phyloP scores from a whole-genome alignment of 2,113 vertebrate genomes.

The Pteropus alecto region DNA sequence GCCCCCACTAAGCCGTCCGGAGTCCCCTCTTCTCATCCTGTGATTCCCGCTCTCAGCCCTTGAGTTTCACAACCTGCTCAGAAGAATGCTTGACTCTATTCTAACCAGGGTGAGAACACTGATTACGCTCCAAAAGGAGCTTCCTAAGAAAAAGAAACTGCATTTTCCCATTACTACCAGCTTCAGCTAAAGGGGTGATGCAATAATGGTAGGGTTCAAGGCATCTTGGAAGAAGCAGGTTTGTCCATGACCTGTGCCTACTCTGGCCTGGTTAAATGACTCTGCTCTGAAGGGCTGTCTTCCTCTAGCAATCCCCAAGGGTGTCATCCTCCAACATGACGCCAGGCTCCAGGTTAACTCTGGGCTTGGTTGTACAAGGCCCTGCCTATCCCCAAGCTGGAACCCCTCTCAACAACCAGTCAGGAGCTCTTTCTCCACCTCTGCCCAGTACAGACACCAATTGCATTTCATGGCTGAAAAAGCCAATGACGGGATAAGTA shows the following conservation, averaged over 20 bases:
- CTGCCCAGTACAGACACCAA: not conserved
- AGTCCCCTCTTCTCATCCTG: not conserved
- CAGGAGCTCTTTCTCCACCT: not conserved
- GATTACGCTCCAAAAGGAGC: not conserved
- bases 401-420: not conserved
- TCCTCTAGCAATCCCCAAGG: not conserved
- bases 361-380: not conserved
- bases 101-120: not conserved
- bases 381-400: not conserved
- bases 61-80: not conserved
- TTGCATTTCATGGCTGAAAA: constrained; percentile 51
- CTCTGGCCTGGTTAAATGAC: not conserved
- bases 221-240: not conserved
- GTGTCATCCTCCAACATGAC: not conserved
- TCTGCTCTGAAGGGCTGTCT: not conserved
- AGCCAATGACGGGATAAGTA: constrained; percentile 43
- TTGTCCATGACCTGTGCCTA: not conserved
- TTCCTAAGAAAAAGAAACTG: not conserved
- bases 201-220: not conserved
- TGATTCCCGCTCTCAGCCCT: not conserved
- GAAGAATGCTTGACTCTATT: not conserved
- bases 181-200: not conserved
- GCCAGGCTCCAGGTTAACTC: not conserved
- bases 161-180: not conserved
- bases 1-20: not conserved